Evolutionary conservation across 2,888 invertebrate genomes (phyloP), one percentile per base, ranked within the genome.

Genomic region (Papilio protenor): DNA sequence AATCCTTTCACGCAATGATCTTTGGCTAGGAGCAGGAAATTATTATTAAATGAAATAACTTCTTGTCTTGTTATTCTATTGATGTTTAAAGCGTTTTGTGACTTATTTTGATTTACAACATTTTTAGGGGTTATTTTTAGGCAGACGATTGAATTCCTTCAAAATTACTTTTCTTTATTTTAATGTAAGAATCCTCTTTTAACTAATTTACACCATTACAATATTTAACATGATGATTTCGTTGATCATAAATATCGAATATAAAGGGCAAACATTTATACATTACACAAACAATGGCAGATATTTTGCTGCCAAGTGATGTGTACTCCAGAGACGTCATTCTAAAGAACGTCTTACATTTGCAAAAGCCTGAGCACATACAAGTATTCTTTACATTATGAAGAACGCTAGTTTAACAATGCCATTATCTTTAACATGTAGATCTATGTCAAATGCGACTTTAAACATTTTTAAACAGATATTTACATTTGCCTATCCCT

Each of bases 1-100:
- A 88, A 88, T 88, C 88, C 85, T 87, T 88, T 89, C 90, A 90
- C 87, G 89, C 82, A 83, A 81, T 85, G 88, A 87, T 87, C 85
- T 86, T 85, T 86, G 86, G 82, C 52, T 23, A 59, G 52, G 74
- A 78, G 71, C 78, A 78, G 71, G 81, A 83, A 77, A 79, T 79
- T 80, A 81, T 83, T 78, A 76, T 73, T 71, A 74, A 75, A 75
- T 61, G 55, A 40, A 73, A 76, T 71, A 33, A 77, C 75, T 75
- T 74, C 47, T 52, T 27, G 55, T 49, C 64, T 74, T 47, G 78
- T 61, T 73, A 64, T 73, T 77, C 33, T 64, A 72, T 57, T 40
- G 21, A 47, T 21, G 47, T 70, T 47, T 27, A 49, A 23, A 40
- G 3, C 10, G 23, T 23, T 47, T 71, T 11, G 49, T 71, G 49